A percentile compares a stretch with the other conserved stretches of the same genome.
These are phyloP conservation scores for Euthynnus affinis DNA, from an alignment of 2,797 vertebrate species.

Conservation along the genomic window DNA sequence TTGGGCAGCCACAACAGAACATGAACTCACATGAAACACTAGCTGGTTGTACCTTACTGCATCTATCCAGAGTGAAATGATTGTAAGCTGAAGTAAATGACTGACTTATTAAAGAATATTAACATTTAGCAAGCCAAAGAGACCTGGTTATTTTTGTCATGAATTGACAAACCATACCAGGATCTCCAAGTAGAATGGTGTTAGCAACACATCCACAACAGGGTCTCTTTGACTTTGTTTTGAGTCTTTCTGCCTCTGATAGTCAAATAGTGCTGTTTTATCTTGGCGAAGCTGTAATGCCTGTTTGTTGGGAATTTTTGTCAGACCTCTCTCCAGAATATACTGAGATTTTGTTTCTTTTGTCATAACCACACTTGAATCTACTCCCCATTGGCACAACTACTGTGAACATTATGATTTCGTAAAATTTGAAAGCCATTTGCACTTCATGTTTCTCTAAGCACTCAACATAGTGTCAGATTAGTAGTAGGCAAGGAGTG, in stretches of 20 bases:
- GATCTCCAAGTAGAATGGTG: background rate
- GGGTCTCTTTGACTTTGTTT: constrained; percentile 13
- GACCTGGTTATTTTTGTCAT: background rate
- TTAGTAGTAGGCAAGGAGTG: constrained; percentile 10
- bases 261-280: constrained; percentile 16
- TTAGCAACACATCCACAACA: constrained; percentile 1
- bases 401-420: constrained; percentile 38
- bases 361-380: constrained; percentile 12
- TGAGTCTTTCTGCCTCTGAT: constrained; percentile 16
- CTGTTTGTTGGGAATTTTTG: background rate
- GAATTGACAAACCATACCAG: background rate
- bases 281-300: background rate
- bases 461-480: constrained; percentile 10
- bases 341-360: constrained; percentile 5
- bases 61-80: background rate
- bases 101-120: background rate
- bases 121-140: background rate
- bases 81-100: constrained; percentile 9
- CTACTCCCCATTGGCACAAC: background rate
- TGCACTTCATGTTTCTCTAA: constrained; percentile 35
- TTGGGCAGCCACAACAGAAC: background rate
- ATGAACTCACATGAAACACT: background rate
- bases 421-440: constrained; percentile 34
- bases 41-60: background rate
- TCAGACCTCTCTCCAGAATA: background rate